phyloP scores from a whole-genome alignment of 2,888 invertebrate genomes.

The Gibbula magus region DNA sequence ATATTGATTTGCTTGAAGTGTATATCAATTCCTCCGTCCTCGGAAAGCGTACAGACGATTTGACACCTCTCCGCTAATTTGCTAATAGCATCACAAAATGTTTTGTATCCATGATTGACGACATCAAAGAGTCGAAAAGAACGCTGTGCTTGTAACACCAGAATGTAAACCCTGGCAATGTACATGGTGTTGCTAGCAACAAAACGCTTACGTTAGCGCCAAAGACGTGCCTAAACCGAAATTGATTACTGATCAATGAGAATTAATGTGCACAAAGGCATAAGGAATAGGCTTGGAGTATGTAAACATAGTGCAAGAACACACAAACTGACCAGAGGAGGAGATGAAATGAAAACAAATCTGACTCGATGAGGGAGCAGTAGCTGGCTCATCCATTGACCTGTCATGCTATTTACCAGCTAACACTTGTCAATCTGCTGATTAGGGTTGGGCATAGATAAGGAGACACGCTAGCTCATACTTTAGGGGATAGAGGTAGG shows the following conservation, averaged over 20 bases:
- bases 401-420: background rate
- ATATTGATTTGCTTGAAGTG: background rate
- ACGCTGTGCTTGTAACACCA: background rate
- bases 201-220: background rate
- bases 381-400: background rate
- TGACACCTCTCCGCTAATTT: slow-evolving; percentile 13
- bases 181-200: slow-evolving; percentile 2
- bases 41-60: background rate
- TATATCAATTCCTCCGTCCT: slow-evolving; percentile 1
- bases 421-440: background rate
- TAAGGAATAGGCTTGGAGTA: background rate
- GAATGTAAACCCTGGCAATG: background rate
- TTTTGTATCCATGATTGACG: slow-evolving; percentile 3
- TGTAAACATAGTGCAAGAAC: slow-evolving; percentile 5
- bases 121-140: slow-evolving; percentile 1
- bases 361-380: slow-evolving; percentile 1
- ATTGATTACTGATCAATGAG: slow-evolving; percentile 17
- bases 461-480: too few species aligned
- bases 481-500: too few species aligned
- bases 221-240: slow-evolving; percentile 17
- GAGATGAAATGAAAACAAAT: slow-evolving; percentile 11
- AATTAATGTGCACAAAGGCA: background rate
- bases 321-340: background rate
- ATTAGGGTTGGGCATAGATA: background rate
- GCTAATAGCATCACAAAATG: slow-evolving; percentile 2